Percentiles rank a stretch among this genome's conserved stretches.
Conservation (phyloP, 2,113 vertebrate genomes). For the Phyllostomus discolor region DNA sequence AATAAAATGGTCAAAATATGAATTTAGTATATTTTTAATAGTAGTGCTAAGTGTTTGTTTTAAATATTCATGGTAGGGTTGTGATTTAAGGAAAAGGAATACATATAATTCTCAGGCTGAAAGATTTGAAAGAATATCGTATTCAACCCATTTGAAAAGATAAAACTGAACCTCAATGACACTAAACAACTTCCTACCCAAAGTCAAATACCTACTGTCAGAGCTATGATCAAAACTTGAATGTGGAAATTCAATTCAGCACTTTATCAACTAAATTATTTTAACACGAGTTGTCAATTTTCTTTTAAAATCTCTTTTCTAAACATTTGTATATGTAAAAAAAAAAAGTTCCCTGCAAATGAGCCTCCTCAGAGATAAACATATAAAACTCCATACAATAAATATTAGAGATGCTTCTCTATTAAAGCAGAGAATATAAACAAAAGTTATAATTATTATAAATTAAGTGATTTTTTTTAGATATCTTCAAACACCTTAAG, state of each 20-base stretch:
- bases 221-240: background rate
- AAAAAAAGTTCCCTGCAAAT: background rate
- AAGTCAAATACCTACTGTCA: background rate
- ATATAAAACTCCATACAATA: background rate
- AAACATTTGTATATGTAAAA: background rate
- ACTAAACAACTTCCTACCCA: background rate
- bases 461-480: background rate
- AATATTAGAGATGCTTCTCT: background rate
- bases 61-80: background rate
- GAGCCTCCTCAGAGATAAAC: background rate
- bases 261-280: background rate
- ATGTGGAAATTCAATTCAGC: background rate
- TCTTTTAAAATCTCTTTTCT: background rate
- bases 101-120: background rate
- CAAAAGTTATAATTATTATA: background rate
- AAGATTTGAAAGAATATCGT: background rate
- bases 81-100: background rate
- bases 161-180: background rate
- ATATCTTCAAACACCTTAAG: background rate
- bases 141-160: slow-evolving; percentile 17
- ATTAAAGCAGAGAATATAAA: slow-evolving; percentile 2
- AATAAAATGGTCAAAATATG: background rate
- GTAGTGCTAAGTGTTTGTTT: background rate
- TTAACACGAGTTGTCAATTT: background rate
- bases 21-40: slow-evolving; percentile 37